These are phyloP conservation scores for Lomographa bimaculata DNA, from an alignment of 2,888 invertebrate species.

Conservation along the genomic window DNA sequence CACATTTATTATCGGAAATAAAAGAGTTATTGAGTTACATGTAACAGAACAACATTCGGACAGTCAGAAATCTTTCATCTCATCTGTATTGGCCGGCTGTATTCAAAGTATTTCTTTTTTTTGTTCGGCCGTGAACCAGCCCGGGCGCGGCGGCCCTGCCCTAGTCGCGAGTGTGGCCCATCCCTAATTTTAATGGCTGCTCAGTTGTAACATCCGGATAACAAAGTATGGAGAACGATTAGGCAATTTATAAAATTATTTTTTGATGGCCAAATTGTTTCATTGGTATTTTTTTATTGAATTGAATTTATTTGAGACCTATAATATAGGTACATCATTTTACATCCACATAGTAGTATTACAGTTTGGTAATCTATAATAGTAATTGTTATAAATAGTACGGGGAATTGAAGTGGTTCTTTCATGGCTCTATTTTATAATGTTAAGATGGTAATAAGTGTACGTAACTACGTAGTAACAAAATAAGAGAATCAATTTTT, in stretches of 20 bases:
- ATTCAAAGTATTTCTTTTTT: constrained; percentile 67
- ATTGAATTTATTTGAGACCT: no score
- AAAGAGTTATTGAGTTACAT: constrained; percentile 65
- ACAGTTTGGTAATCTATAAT: no score
- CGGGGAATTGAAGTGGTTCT: no score
- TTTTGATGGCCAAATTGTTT: constrained; percentile 14
- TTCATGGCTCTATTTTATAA: no score
- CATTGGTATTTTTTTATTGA: background rate
- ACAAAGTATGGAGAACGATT: constrained; percentile 61
- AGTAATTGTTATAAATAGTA: no score
- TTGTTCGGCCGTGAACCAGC: constrained; percentile 57
- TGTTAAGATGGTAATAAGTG: no score
- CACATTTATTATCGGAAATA: constrained; percentile 36
- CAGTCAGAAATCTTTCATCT: constrained; percentile 79
- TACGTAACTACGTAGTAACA: no score
- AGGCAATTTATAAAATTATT: constrained; percentile 23
- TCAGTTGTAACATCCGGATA: constrained; percentile 72
- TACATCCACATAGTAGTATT: no score
- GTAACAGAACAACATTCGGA: constrained; percentile 71
- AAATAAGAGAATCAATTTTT: no score
- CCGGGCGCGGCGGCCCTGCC: constrained; percentile 74
- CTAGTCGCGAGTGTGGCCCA: constrained; percentile 76
- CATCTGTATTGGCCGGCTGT: constrained; percentile 70
- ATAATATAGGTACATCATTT: no score
- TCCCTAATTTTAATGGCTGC: constrained; percentile 84